Base-by-base conservation (phyloP, 2,797 vertebrate species). In the Oreochromis mossambicus region DNA sequence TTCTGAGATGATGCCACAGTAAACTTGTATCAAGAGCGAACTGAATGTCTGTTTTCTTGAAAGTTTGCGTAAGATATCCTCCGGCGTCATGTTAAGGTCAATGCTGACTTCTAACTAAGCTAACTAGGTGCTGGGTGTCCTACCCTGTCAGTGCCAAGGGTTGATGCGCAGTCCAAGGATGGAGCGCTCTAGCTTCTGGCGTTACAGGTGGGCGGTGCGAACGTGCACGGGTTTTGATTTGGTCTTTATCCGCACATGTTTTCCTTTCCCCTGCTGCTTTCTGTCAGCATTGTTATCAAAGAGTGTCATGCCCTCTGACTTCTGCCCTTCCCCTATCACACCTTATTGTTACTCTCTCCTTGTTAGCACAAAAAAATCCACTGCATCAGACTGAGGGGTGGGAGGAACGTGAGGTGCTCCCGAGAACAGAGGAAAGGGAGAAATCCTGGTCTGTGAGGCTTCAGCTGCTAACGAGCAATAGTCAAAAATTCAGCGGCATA, bases 381-480 rank as follows among this genome's bases (percentile, higher is more conserved):
- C 80, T 34, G 66, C 80, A 73, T 61, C 81, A 81, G 61, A 17
- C 46, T 19, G 80, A 75, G 76, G 38, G 80, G 85, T 63, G 46
- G 54, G 48, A 83, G 76, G 41, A 86, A 84, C 58, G 55, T 63
- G 73, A 86, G 77, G 78, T 81, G 77, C 79, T 86, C 81, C 11
- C 1, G 75, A 24, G 86, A 89, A 41, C 4, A 3, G 52, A 81
- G 78, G 80, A 82, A 80, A 32, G 15, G 48, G 36, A 86, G 82
- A 63, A 85, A 52, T 80, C 77, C 83, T 34, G 50, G 77, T 83
- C 76, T 82, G 88, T 90, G 86, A 87, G 88, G 87, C 88, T 81
- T 86, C 80, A 5, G 2, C 86, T 32, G 77, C 93, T 95, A 96
- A 96, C 86, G 82, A 96, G 95, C 94, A 88, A 81, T 79, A 86